Conservation (phyloP, 2,888 invertebrate species). For the Tricholauxania praeusta region DNA sequence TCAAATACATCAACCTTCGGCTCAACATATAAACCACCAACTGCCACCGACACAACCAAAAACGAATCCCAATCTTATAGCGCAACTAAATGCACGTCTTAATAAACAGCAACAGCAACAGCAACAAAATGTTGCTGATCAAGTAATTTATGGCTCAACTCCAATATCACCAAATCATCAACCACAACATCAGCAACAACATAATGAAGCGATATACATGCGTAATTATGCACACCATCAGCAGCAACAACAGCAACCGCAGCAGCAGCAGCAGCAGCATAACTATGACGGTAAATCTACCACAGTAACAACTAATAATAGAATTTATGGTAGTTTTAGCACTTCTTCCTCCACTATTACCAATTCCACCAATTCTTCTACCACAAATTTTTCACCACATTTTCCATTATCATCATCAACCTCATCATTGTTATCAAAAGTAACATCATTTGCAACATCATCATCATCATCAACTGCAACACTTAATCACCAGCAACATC, state of each 20-base stretch:
- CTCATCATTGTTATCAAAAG: constrained; percentile 64
- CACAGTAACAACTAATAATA: constrained; percentile 59
- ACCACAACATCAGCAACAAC: constrained; percentile 50
- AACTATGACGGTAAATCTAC: constrained; percentile 68
- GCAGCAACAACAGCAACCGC: constrained; percentile 49
- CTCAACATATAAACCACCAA: constrained; percentile 49
- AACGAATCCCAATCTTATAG: constrained; percentile 66
- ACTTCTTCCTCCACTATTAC: constrained; percentile 53
- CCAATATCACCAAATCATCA: constrained; percentile 55
- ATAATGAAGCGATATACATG: constrained; percentile 54
- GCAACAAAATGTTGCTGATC: constrained; percentile 45
- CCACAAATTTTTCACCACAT: constrained; percentile 59
- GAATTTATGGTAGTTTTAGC: constrained; percentile 67
- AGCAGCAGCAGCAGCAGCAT: constrained; percentile 60
- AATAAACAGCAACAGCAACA: constrained; percentile 61
- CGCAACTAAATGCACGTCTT: constrained; percentile 67
- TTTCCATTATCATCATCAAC: constrained; percentile 65
- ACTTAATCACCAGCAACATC: constrained; percentile 46
- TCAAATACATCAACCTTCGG: constrained; percentile 40
- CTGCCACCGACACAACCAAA: constrained; percentile 64
- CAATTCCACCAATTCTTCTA: constrained; percentile 52
- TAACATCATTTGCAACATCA: constrained; percentile 57
- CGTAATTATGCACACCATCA: constrained; percentile 52
- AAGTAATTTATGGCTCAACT: constrained; percentile 60
- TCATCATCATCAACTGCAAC: constrained; percentile 42